Conservation (phyloP, 2,797 vertebrate genomes). For the Enteromius treurensis region DNA sequence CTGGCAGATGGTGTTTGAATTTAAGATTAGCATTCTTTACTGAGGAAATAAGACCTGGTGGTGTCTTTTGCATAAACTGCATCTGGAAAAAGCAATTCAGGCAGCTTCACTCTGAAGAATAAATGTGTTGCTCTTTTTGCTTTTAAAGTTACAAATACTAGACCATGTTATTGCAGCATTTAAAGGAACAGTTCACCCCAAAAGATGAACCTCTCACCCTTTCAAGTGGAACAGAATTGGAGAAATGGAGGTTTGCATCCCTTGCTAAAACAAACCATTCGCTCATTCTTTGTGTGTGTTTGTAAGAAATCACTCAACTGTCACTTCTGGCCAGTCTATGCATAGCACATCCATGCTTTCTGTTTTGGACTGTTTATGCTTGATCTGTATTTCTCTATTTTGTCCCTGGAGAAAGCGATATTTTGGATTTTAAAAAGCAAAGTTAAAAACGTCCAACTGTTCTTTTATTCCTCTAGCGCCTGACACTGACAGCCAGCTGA, state of each 20-base stretch:
- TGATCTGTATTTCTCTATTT: neutral
- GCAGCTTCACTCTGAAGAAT: neutral
- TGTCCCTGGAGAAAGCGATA: neutral
- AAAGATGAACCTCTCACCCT: neutral
- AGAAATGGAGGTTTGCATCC: neutral
- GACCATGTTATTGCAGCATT: neutral
- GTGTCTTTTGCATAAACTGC: conserved; percentile 25
- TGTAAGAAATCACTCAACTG: neutral
- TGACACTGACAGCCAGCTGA: conserved; percentile 8
- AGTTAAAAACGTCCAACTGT: neutral
- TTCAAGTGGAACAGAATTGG: neutral
- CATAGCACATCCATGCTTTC: neutral
- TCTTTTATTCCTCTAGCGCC: conserved; percentile 22
- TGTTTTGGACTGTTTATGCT: neutral
- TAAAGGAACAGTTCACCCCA: neutral
- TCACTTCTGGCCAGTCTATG: neutral
- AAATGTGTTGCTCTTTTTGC: neutral
- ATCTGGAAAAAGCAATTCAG: conserved; percentile 6
- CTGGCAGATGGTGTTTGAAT: conserved; percentile 37
- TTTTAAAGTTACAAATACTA: neutral
- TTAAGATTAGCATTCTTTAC: conserved; percentile 38
- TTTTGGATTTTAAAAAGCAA: neutral
- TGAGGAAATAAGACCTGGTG: conserved; percentile 6
- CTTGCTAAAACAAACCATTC: neutral
- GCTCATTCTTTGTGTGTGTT: neutral